A percentile compares a stretch with the other conserved stretches of the same genome.
phyloP scores from a whole-genome alignment of 1,140 invertebrate species.

The Trialeurodes vaporariorum region DNA sequence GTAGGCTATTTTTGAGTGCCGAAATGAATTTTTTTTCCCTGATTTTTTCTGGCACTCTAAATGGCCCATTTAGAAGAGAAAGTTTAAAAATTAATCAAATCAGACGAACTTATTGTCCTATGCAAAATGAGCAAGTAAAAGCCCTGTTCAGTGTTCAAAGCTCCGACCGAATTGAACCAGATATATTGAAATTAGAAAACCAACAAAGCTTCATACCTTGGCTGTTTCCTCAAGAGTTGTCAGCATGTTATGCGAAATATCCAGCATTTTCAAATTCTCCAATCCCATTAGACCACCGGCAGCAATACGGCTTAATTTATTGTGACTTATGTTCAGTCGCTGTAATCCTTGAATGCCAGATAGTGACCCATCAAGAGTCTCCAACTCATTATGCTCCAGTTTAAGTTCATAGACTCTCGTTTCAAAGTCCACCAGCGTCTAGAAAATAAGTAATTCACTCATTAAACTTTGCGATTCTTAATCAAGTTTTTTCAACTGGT shows the following conservation, averaged over 20 bases:
- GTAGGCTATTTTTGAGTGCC: too few relatives aligned
- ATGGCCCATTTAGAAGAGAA: too few relatives aligned
- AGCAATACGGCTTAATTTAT: slow-evolving; percentile 52
- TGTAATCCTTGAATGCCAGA: slow-evolving; percentile 56
- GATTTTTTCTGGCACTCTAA: too few relatives aligned
- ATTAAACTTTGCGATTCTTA: slow-evolving; percentile 1
- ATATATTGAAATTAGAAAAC: too few relatives aligned
- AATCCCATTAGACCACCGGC: slow-evolving; percentile 61
- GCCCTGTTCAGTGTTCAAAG: too few relatives aligned
- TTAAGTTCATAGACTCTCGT: slow-evolving; percentile 52
- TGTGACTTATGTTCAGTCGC: slow-evolving; percentile 58
- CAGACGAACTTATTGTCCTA: too few relatives aligned
- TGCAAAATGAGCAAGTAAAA: too few relatives aligned
- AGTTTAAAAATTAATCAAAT: neutral
- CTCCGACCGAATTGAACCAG: too few relatives aligned
- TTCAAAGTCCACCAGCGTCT: slow-evolving; percentile 61
- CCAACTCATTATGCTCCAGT: slow-evolving; percentile 56
- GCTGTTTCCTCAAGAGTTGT: slow-evolving; percentile 63
- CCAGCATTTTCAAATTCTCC: slow-evolving; percentile 52
- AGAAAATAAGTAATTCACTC: slow-evolving; percentile 22
- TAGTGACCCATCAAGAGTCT: slow-evolving; percentile 54
- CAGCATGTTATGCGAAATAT: slow-evolving; percentile 62
- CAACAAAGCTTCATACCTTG: slow-evolving; percentile 48
- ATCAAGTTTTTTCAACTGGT: too few relatives aligned
- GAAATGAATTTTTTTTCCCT: too few relatives aligned